Conservation (phyloP, 2,888 invertebrate genomes). For the Luperina testacea region DNA sequence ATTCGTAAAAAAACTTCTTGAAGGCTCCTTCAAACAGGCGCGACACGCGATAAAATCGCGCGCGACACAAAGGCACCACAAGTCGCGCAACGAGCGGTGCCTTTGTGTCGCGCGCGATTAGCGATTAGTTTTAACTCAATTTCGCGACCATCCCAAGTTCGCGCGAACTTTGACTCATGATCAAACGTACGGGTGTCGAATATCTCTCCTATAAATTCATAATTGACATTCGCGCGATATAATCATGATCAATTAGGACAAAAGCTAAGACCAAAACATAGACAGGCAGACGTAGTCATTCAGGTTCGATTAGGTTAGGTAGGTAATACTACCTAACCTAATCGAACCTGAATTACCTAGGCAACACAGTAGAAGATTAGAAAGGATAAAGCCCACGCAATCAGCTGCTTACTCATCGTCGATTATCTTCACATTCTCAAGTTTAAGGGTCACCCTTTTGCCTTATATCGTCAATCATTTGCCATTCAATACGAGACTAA, state of each 20-base stretch:
- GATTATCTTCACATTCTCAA: slow-evolving; percentile 37
- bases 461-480: slow-evolving; percentile 40
- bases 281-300: slow-evolving; percentile 13
- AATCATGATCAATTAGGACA: background rate
- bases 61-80: no score
- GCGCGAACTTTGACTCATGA: background rate
- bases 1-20: background rate
- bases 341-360: background rate
- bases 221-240: background rate
- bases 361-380: background rate
- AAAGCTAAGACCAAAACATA: background rate
- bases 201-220: background rate
- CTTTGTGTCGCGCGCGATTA: no score
- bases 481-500: slow-evolving; percentile 22
- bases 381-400: slow-evolving; percentile 33
- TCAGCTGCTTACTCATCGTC: slow-evolving; percentile 15
- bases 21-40: background rate
- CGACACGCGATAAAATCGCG: no score
- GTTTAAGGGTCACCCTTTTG: slow-evolving; percentile 38
- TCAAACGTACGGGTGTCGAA: background rate
- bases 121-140: no score
- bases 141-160: background rate
- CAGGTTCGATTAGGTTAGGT: no score
- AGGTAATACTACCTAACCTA: background rate
- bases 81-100: no score